Evolutionary conservation across 53 echinoderm and acorn worm species (phyloP).

Genomic region (Arbacia lixula): DNA sequence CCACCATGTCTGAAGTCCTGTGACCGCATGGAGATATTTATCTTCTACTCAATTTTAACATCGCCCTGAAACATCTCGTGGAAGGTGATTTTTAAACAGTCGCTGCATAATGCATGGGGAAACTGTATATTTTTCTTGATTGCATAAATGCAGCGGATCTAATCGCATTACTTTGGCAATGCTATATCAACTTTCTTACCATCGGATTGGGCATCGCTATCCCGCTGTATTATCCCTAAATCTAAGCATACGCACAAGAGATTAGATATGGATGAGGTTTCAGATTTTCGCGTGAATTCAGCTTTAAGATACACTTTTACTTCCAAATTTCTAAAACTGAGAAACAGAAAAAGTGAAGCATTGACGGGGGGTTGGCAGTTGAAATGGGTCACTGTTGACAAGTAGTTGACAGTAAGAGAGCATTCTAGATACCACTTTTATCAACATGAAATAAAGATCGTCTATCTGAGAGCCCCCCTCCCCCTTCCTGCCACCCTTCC

Average conservation of each 20-base stretch:
- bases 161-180: slow-evolving; percentile 40
- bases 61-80: slow-evolving; percentile 5
- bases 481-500: too few relatives aligned
- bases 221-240: slow-evolving; percentile 40
- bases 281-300: not conserved
- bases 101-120: slow-evolving; percentile 44
- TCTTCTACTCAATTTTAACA: slow-evolving; percentile 42
- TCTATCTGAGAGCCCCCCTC: too few relatives aligned
- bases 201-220: slow-evolving; percentile 14
- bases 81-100: slow-evolving; percentile 22
- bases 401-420: too few relatives aligned
- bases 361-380: too few relatives aligned
- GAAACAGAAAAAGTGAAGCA: too few relatives aligned
- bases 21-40: slow-evolving; percentile 33
- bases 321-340: too few relatives aligned
- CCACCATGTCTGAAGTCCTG: not conserved
- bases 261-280: not conserved
- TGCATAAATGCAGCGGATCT: slow-evolving; percentile 39
- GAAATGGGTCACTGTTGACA: too few relatives aligned
- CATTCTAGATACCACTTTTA: too few relatives aligned
- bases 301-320: too few relatives aligned
- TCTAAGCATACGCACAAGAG: not conserved
- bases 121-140: slow-evolving; percentile 56
- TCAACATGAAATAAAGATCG: too few relatives aligned
- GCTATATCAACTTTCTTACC: slow-evolving; percentile 52